These are phyloP conservation scores for Drosophila infuscata DNA, from an alignment of 2,888 invertebrate species.

Conservation along the genomic window DNA sequence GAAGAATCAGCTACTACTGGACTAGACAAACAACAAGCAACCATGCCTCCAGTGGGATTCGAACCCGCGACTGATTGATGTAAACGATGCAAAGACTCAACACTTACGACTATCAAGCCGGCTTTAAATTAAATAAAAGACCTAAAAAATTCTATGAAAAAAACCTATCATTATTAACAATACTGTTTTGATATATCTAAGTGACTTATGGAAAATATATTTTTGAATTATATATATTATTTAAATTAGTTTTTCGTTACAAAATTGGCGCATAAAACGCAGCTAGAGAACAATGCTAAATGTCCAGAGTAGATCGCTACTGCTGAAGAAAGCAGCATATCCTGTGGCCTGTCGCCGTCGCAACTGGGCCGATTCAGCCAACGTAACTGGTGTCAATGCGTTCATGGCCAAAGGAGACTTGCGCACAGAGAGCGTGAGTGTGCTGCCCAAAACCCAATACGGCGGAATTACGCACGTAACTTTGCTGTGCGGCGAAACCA, in stretches of 20 bases:
- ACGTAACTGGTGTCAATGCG: slow-evolving; percentile 29
- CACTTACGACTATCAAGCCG: no score
- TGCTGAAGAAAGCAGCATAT: not conserved
- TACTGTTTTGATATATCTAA: not conserved
- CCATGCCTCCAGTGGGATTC: no score
- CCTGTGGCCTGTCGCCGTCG: not conserved
- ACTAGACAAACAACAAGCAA: no score
- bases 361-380: not conserved
- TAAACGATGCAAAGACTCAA: no score
- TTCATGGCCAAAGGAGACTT: slow-evolving; percentile 49
- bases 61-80: no score
- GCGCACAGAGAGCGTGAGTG: slow-evolving; percentile 25
- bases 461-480: slow-evolving; percentile 73
- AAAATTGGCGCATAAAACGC: slow-evolving; percentile 18
- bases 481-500: slow-evolving; percentile 63
- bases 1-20: no score
- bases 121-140: no score
- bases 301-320: not conserved
- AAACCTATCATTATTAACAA: not conserved
- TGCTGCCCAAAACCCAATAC: slow-evolving; percentile 68
- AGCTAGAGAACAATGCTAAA: slow-evolving; percentile 17
- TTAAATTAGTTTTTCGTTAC: not conserved
- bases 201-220: not conserved
- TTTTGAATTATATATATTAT: no score
- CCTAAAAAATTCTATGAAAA: no score